Conservation (phyloP, 2,113 vertebrate species). For the Pyxicephalus adspersus region DNA sequence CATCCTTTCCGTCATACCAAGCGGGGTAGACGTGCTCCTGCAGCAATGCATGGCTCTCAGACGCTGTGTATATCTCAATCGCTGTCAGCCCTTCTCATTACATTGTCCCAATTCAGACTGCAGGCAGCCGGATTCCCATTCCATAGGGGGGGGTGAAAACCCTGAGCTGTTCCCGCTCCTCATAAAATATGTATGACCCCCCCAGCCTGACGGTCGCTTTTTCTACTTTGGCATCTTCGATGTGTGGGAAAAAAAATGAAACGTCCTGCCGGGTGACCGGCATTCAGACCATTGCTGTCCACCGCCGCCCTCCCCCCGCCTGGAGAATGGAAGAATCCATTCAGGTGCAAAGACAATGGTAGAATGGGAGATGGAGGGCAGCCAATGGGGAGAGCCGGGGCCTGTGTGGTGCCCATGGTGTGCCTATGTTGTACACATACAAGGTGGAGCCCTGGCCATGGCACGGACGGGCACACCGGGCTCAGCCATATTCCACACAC, state of each 20-base stretch:
- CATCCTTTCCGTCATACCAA: neutral
- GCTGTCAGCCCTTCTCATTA: constrained; percentile 42
- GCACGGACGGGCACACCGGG: neutral
- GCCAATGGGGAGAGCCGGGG: constrained; percentile 20
- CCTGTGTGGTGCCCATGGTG: too few species aligned
- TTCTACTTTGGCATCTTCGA: too few species aligned
- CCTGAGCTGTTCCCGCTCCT: neutral
- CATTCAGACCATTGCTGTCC: neutral
- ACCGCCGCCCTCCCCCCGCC: neutral
- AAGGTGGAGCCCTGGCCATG: constrained; percentile 1
- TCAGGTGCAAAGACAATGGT: constrained; percentile 52
- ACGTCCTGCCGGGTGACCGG: neutral
- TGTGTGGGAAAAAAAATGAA: too few species aligned
- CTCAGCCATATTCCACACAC: neutral
- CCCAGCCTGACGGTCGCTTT: neutral
- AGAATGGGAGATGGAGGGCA: constrained; percentile 16
- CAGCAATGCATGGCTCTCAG: neutral
- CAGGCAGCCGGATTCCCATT: neutral
- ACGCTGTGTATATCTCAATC: constrained; percentile 35
- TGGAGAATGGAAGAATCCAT: constrained; percentile 43
- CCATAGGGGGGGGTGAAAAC: neutral
- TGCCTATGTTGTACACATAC: neutral
- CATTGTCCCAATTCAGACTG: constrained; percentile 51
- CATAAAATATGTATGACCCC: neutral
- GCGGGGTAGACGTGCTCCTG: neutral